Evolutionary conservation across 1,140 invertebrate genomes (phyloP).

Genomic region (Psilanteris sp.): DNA sequence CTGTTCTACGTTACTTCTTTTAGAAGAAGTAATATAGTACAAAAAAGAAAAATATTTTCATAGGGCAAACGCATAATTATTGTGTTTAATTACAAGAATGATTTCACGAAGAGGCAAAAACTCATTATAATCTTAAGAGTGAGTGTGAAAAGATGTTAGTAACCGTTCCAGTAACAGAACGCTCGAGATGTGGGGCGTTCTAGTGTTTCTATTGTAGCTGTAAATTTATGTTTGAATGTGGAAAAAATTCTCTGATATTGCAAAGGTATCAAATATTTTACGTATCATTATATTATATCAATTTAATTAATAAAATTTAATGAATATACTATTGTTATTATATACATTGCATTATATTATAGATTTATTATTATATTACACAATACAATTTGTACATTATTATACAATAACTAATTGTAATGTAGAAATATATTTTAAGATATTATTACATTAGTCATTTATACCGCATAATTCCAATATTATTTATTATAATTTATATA

Average conservation of each 20-base stretch:
- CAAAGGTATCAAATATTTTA: too few relatives aligned
- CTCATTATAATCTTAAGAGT: conserved; percentile 42
- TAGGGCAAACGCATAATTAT: conserved; percentile 16
- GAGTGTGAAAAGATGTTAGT: conserved; percentile 8
- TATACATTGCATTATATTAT: too few relatives aligned
- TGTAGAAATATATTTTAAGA: too few relatives aligned
- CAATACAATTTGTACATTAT: too few relatives aligned
- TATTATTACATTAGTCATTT: too few relatives aligned
- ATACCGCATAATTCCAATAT: too few relatives aligned
- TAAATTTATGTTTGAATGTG: conserved; percentile 27
- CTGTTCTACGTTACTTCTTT: conserved; percentile 21
- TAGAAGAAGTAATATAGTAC: conserved; percentile 13
- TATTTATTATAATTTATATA: too few relatives aligned
- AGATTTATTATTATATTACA: too few relatives aligned
- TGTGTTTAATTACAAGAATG: conserved; percentile 30
- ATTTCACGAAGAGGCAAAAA: conserved; percentile 31
- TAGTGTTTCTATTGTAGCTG: conserved; percentile 36
- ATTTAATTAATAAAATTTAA: too few relatives aligned
- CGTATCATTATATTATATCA: too few relatives aligned
- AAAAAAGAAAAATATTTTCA: conserved; percentile 7
- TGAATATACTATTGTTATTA: too few relatives aligned
- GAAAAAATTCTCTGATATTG: not conserved
- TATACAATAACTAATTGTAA: too few relatives aligned
- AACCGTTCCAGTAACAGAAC: conserved; percentile 36
- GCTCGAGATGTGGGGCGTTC: conserved; percentile 22